Conservation (phyloP, 2,888 invertebrate species). For the Agonum fuliginosum region DNA sequence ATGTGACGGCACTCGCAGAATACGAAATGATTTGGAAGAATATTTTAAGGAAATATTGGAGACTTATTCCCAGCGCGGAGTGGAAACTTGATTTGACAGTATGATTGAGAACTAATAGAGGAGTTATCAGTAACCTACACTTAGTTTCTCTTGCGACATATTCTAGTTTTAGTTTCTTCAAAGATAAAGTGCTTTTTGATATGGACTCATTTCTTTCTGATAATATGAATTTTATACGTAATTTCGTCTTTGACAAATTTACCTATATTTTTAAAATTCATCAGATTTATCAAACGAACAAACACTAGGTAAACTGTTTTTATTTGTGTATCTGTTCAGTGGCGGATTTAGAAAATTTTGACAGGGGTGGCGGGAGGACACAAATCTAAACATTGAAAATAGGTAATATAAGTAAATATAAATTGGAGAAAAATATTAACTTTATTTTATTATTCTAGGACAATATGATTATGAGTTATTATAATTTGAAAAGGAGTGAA, state of each 20-base stretch:
- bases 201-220: background rate
- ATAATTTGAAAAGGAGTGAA: too few species aligned
- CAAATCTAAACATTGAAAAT: too few species aligned
- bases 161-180: background rate
- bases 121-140: conserved; percentile 50
- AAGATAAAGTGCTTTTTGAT: conserved; percentile 21
- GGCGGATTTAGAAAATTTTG: too few species aligned
- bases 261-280: too few species aligned
- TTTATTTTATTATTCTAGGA: too few species aligned
- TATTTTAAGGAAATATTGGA: conserved; percentile 58
- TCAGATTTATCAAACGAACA: too few species aligned
- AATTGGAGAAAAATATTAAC: too few species aligned
- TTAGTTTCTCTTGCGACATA: conserved; percentile 12
- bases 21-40: conserved; percentile 53
- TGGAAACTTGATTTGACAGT: conserved; percentile 51
- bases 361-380: too few species aligned
- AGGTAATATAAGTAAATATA: too few species aligned
- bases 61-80: conserved; percentile 40
- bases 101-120: conserved; percentile 52
- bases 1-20: conserved; percentile 54
- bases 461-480: too few species aligned
- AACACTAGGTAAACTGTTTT: too few species aligned
- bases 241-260: background rate
- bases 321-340: too few species aligned
- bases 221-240: conserved; percentile 5